phyloP scores from a whole-genome alignment of 2,113 vertebrate genomes.

The Sterna hirundo region DNA sequence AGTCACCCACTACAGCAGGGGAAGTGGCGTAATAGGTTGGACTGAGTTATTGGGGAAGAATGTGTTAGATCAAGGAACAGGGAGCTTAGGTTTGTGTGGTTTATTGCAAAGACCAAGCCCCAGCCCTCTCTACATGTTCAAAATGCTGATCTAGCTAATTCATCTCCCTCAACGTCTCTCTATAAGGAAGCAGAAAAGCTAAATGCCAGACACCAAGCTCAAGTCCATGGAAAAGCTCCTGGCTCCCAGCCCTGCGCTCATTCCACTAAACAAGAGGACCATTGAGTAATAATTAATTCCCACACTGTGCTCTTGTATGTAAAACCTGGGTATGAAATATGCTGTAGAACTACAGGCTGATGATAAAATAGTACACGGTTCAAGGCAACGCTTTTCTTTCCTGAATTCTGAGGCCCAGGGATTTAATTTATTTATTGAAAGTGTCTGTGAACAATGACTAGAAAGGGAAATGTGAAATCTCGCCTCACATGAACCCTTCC shows the following conservation, averaged over 20 bases:
- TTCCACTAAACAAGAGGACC: constrained; percentile 53
- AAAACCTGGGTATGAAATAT: constrained; percentile 53
- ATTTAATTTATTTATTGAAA: constrained; percentile 9
- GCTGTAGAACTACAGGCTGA: not conserved
- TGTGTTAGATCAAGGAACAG: not conserved
- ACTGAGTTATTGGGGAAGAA: not conserved
- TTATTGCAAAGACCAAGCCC: not conserved
- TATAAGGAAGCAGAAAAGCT: constrained; percentile 63
- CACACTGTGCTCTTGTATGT: constrained; percentile 61
- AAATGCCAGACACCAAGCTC: constrained; percentile 52
- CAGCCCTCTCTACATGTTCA: not conserved
- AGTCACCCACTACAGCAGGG: not conserved
- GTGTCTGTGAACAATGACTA: not conserved
- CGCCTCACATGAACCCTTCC: not conserved
- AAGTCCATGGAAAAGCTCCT: constrained; percentile 52
- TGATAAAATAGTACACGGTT: not conserved
- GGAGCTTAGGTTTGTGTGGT: not conserved
- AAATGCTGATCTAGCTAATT: constrained; percentile 60
- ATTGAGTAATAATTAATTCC: constrained; percentile 58
- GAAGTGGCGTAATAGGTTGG: not conserved
- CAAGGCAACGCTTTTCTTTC: not conserved
- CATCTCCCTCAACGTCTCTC: constrained; percentile 44
- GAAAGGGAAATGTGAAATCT: not conserved
- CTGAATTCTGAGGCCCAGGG: not conserved
- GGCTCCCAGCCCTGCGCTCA: constrained; percentile 43